Evolutionary conservation across 2,888 invertebrate genomes (phyloP), one percentile per base, ranked within the genome.

Genomic region (Lasiommata megera): DNA sequence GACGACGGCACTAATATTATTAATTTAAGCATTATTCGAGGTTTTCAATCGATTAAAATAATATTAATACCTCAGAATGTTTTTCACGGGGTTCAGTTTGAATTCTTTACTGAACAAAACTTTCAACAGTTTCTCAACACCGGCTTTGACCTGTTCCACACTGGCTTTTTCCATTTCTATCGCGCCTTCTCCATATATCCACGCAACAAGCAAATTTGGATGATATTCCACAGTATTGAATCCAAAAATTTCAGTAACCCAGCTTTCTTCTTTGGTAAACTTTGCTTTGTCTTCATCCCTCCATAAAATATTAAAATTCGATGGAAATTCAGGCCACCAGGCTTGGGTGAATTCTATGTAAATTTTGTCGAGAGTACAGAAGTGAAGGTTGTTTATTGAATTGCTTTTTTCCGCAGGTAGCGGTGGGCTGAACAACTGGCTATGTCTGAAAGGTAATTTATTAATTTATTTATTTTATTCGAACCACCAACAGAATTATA

Each of bases 361-460:
- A 60, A 95, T 92, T 84, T 95, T 96, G 72, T 94, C 92, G 1
- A 94, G 91, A 9, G 93, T 87, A 18, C 94, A 94, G 65, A 94
- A 92, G 29, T 92, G 92, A n/a, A 95, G 78, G 55, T 91, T 92
- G 71, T 92, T 79, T 64, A 94, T 94, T 8, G 93, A 82, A 58
- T 80, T 84, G 0, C 91, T 73, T 79, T 94, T 94, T 36, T 77
- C 76, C 1, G 72, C 66, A 3, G 94, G 92, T 18, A 95, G 77
- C 11, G 83, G 68, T 0, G 94, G 94, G 46, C 78, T 82, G 74
- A 95, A 95, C n/a, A 94, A 76, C 23, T 83, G 73, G 0, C 68
- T 64, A 66, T 92, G 87, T 62, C 91, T 91, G 68, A 8, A 74
- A 17, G n/a, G 8, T 1, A 6, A 36, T 31, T 40, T 1, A 31